Conservation (phyloP, 2,888 invertebrate species). For the Xylocampa areola region DNA sequence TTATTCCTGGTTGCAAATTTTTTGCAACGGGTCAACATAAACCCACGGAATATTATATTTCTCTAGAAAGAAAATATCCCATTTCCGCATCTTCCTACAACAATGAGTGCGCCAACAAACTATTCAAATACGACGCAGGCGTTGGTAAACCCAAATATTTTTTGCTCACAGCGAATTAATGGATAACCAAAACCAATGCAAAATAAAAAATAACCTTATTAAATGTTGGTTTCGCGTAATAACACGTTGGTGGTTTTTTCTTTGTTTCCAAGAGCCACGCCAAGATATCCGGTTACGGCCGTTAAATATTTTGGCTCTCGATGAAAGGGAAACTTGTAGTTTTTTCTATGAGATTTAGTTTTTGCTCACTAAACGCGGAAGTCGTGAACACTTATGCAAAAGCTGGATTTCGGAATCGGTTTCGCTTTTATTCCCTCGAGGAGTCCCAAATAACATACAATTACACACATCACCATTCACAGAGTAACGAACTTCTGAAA, state of each 20-base stretch:
- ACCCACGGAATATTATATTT: constrained; percentile 87
- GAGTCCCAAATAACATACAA: constrained; percentile 82
- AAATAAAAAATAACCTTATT: constrained; percentile 88
- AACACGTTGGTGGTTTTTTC: constrained; percentile 88
- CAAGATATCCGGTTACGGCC: constrained; percentile 89
- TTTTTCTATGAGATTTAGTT: constrained; percentile 84
- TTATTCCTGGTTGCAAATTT: constrained; percentile 74
- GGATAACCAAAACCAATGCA: constrained; percentile 88
- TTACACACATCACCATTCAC: constrained; percentile 77
- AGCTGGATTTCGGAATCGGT: constrained; percentile 83
- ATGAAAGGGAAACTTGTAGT: constrained; percentile 89
- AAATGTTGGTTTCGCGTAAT: constrained; percentile 89
- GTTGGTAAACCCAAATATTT: constrained; percentile 81
- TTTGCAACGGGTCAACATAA: constrained; percentile 85
- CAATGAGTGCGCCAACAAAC: constrained; percentile 86
- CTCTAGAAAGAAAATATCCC: constrained; percentile 90
- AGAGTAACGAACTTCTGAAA: constrained; percentile 69
- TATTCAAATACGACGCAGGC: constrained; percentile 86
- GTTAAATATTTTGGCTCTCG: constrained; percentile 88
- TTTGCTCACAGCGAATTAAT: constrained; percentile 86
- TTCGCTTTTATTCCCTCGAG: constrained; percentile 81
- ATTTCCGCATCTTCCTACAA: constrained; percentile 90
- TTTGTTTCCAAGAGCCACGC: constrained; percentile 87
- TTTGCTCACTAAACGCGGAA: constrained; percentile 86
- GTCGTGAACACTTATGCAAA: constrained; percentile 87